Evolutionary conservation across 1,140 invertebrate genomes (phyloP).

Genomic region (Hyles vespertilio): DNA sequence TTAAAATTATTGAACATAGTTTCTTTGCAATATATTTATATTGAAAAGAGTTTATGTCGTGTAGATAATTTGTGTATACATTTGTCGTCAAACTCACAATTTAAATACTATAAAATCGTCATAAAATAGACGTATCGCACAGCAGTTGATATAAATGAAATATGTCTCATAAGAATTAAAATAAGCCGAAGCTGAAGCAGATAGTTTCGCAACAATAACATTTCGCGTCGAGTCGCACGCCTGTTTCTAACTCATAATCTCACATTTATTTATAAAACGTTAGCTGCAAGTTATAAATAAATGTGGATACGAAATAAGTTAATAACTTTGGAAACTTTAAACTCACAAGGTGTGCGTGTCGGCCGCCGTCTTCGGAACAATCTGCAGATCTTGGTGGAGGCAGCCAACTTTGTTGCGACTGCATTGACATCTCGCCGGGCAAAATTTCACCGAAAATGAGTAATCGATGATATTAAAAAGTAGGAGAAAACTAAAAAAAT

Average conservation of each 20-base stretch:
- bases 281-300: conserved; percentile 25
- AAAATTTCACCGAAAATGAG: conserved; percentile 26
- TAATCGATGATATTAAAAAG: conserved; percentile 32
- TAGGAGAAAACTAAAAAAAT: conserved; percentile 37
- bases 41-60: too few relatives aligned
- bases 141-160: background rate
- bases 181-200: conserved; percentile 15
- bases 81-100: too few relatives aligned
- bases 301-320: conserved; percentile 16
- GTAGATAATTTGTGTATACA: too few relatives aligned
- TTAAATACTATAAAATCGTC: too few relatives aligned
- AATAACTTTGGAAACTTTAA: conserved; percentile 27
- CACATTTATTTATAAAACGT: conserved; percentile 24
- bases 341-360: conserved; percentile 59
- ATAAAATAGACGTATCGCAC: too few relatives aligned
- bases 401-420: conserved; percentile 43
- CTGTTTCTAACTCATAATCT: conserved; percentile 15
- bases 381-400: conserved; percentile 47
- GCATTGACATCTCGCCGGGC: conserved; percentile 54
- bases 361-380: conserved; percentile 42
- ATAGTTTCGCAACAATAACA: conserved; percentile 25
- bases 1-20: too few relatives aligned
- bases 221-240: conserved; percentile 16
- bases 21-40: too few relatives aligned
- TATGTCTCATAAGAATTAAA: conserved; percentile 13